Evolutionary conservation across 92 coral and sea anemone genomes (phyloP), one percentile per base, ranked within the genome.

Genomic region (Umimayanthus chanpuru): DNA sequence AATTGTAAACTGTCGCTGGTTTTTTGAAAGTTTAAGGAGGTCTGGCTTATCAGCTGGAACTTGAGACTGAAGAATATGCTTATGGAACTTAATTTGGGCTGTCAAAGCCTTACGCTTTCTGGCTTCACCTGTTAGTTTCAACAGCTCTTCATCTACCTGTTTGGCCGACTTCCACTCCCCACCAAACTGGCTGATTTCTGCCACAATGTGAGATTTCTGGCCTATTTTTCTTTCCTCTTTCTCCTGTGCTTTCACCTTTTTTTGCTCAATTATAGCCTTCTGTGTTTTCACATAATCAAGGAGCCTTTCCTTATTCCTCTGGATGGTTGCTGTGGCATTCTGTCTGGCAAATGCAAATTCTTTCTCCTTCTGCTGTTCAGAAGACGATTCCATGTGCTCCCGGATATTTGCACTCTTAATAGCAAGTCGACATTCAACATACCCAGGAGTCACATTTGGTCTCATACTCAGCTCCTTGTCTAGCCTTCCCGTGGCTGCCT

Each of bases 381-480:
- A 55, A 56, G 75, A 61, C 20, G 20, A 16, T 61, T 58, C 86
- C 6, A 81, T 32, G 75, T 81, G 74, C 29, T 81, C 85, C 75
- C 30, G 75, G 44, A 81, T 81, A 81, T 81, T 80, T 55, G 32
- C 44, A 36, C 49, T 81, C 74, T 61, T 58, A 3, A 61, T 58
- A 18, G 86, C 73, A 29, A 81, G 74, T 61, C 86, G 73, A 65
- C 75, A 81, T 18, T 81, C 86, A 81, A 29, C 30, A 38, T 61
- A 81, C 49, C 85, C 75, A 50, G 73, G 85, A 41, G 75, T 81
- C 56, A 36, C 76, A 81, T 81, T 81, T 14, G 76, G 86, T 36
- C 76, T 61, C 6, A 81, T 50, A 2, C 7, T 64, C 55, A 64
- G 10, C 32, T 81, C 86, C 61, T 81, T 81, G 75, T 81, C 86